These are phyloP conservation scores for Cistogaster globosa DNA, from an alignment of 2,888 invertebrate species.

Conservation along the genomic window DNA sequence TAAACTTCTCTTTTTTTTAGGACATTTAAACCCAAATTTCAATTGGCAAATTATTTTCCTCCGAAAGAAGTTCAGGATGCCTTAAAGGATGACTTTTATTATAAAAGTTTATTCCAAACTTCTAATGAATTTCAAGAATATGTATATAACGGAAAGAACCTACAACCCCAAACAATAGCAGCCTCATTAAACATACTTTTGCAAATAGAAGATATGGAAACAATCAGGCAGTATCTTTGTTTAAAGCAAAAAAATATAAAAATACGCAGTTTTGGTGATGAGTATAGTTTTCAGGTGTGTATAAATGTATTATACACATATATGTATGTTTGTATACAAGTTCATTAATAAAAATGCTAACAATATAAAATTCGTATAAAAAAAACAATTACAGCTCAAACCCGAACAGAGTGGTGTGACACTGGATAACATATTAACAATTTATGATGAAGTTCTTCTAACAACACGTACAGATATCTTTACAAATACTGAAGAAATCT, in stretches of 20 bases:
- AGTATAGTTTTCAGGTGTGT: slow-evolving; percentile 60
- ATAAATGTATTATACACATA: too few relatives aligned
- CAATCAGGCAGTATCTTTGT: slow-evolving; percentile 73
- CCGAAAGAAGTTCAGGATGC: slow-evolving; percentile 60
- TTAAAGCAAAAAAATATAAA: slow-evolving; percentile 75
- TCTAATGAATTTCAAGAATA: slow-evolving; percentile 74
- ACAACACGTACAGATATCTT: slow-evolving; percentile 31
- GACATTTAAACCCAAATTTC: slow-evolving; percentile 57
- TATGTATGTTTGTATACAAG: too few relatives aligned
- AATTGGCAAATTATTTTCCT: slow-evolving; percentile 69
- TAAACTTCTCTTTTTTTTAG: slow-evolving; percentile 41
- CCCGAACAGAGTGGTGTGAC: slow-evolving; percentile 20
- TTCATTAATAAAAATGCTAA: too few relatives aligned
- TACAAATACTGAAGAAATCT: background rate
- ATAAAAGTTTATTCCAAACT: slow-evolving; percentile 42
- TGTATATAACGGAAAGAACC: slow-evolving; percentile 65
- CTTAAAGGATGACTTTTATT: slow-evolving; percentile 50
- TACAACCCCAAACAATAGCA: slow-evolving; percentile 74
- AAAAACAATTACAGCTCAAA: slow-evolving; percentile 19
- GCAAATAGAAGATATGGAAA: slow-evolving; percentile 79
- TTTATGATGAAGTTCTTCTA: slow-evolving; percentile 56
- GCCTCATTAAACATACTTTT: slow-evolving; percentile 74
- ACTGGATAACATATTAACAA: slow-evolving; percentile 50
- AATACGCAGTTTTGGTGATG: slow-evolving; percentile 69
- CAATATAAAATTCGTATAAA: too few relatives aligned